Evolutionary conservation across 2,888 invertebrate species (phyloP).

Genomic region (Anthophora plumipes): DNA sequence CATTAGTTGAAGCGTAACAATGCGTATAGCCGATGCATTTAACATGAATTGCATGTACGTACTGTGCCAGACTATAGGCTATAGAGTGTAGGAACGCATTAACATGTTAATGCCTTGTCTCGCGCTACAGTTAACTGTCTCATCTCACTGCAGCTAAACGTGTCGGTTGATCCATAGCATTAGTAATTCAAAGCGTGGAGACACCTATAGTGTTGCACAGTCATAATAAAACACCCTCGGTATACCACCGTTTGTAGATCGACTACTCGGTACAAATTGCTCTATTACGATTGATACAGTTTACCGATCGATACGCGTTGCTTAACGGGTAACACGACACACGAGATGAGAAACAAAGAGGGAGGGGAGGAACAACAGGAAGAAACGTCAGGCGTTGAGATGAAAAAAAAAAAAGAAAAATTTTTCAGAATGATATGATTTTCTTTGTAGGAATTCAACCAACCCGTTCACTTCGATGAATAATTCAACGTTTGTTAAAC

Average conservation of each 20-base stretch:
- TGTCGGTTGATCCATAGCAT: slow-evolving; percentile 57
- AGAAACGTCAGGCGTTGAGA: neutral
- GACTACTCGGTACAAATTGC: slow-evolving; percentile 43
- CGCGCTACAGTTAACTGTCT: slow-evolving; percentile 56
- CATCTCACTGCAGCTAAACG: slow-evolving; percentile 54
- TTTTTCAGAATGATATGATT: neutral
- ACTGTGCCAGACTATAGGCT: slow-evolving; percentile 39
- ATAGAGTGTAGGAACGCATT: slow-evolving; percentile 49
- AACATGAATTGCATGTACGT: slow-evolving; percentile 58
- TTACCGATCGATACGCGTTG: neutral
- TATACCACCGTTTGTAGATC: slow-evolving; percentile 10
- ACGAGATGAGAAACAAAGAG: neutral
- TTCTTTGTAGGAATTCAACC: neutral
- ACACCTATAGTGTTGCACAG: slow-evolving; percentile 34
- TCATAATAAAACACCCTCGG: slow-evolving; percentile 54
- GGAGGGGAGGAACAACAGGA: neutral
- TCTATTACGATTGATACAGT: slow-evolving; percentile 14
- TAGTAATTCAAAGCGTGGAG: slow-evolving; percentile 57
- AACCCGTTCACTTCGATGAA: slow-evolving; percentile 16
- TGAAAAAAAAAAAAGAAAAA: neutral
- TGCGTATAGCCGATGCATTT: slow-evolving; percentile 57
- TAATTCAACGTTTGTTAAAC: slow-evolving; percentile 27
- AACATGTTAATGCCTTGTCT: slow-evolving; percentile 67
- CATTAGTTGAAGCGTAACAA: slow-evolving; percentile 55
- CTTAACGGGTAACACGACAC: neutral